These are phyloP conservation scores for Adrianichthys oophorus DNA, from an alignment of 2,797 vertebrate genomes.

Conservation along the genomic window DNA sequence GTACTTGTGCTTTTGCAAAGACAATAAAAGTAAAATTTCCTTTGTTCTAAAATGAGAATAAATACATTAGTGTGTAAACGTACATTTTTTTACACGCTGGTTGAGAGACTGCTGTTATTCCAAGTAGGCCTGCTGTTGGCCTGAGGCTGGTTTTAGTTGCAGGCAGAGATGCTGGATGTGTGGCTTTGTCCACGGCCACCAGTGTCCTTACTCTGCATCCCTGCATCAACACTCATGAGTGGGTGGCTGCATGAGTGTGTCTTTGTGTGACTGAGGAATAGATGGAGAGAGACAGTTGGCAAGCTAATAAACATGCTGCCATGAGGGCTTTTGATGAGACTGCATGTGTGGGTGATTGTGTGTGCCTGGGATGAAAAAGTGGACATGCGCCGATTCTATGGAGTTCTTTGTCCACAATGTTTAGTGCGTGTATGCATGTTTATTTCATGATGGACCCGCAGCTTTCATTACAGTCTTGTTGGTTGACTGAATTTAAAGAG, in stretches of 20 bases:
- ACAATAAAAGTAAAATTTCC: no score
- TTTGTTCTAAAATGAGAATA: no score
- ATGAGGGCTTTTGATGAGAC: constrained; percentile 66
- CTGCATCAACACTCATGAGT: constrained; percentile 66
- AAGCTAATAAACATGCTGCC: constrained; percentile 67
- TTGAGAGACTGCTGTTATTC: constrained; percentile 43
- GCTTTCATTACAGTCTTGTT: constrained; percentile 58
- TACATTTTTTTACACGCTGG: constrained; percentile 31
- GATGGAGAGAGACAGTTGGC: constrained; percentile 32
- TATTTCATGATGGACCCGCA: constrained; percentile 36
- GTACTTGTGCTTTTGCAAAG: no score
- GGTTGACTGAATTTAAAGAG: constrained; percentile 62
- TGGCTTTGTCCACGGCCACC: constrained; percentile 78
- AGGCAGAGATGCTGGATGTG: constrained; percentile 63
- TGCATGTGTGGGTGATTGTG: constrained; percentile 20
- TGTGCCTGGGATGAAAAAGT: constrained; percentile 21
- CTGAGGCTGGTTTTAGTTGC: constrained; percentile 69
- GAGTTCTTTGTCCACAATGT: constrained; percentile 37
- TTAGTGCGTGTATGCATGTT: constrained; percentile 32
- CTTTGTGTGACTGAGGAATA: constrained; percentile 13
- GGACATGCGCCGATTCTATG: constrained; percentile 36
- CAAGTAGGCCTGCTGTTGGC: constrained; percentile 72
- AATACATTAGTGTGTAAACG: no score
- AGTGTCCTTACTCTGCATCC: constrained; percentile 76
- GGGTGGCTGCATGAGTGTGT: constrained; percentile 24